Base-by-base conservation (phyloP, 37 sponge, comb jelly and placozoan genomes). In the Halichondria panicea region DNA sequence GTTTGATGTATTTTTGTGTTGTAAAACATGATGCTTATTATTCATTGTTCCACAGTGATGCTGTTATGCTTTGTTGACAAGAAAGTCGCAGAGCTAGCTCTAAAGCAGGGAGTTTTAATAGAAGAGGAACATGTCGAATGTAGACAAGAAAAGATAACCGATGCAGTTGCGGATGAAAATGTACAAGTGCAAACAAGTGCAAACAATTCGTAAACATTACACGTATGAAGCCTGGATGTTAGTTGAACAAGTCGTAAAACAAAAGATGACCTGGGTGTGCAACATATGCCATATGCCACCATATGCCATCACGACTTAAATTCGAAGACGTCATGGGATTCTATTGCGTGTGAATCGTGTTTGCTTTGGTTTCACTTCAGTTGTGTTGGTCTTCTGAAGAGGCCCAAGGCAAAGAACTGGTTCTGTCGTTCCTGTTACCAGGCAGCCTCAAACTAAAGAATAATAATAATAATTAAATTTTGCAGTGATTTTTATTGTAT, bases 311-410 rank as follows among this genome's bases (percentile, higher is more conserved):
- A n/a, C n/a, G n/a, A n/a, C n/a, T n/a, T n/a, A n/a, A n/a, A n/a
- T n/a, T n/a, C n/a, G n/a, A n/a, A n/a, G n/a, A n/a, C n/a, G n/a
- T n/a, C n/a, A n/a, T n/a, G 34, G 32, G 68, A 33, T 28, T 24
- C 68, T 37, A 33, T 66, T 35, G 41, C 37, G 19, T 66, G 68
- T 35, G 68, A 66, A n/a, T 36, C 40, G 22, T 66, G 68, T 37
- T 66, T 66, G 68, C 68, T 66, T 36, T 66, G 68, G 68, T 66
- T 36, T 66, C 68, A 66, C 34, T 66, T 24, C 40, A 19, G 40
- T 36, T 66, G 68, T 66, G 68, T 66, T 25, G n/a, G 68, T 33
- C 39, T 66, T 22, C 27, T 19, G 39, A 35, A 66, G 37, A 18
- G 19, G 35, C 68, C 68, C 37, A 33, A 66, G 37, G 34, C 32